phyloP scores from a whole-genome alignment of 2,113 vertebrate genomes.

The Clarias macrocephalus region DNA sequence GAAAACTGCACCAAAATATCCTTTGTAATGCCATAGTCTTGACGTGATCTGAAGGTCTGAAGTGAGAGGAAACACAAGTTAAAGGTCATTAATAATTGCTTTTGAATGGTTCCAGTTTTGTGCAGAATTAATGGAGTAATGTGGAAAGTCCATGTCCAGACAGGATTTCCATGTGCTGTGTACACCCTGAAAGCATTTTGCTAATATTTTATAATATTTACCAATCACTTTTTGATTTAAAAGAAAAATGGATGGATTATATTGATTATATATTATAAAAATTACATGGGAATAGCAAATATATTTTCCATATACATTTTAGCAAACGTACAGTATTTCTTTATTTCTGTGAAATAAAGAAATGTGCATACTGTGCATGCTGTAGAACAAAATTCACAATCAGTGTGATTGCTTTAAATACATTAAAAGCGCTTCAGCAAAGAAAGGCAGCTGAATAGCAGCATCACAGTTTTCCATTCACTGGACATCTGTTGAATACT shows the following conservation, averaged over 20 bases:
- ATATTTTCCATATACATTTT: not conserved
- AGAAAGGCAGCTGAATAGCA: too few relatives aligned
- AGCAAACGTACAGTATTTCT: not conserved
- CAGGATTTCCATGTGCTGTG: not conserved
- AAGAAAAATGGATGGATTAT: too few relatives aligned
- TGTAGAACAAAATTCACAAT: not conserved
- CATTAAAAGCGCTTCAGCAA: not conserved
- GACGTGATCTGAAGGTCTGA: slow-evolving; percentile 23
- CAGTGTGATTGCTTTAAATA: not conserved
- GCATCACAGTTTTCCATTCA: not conserved
- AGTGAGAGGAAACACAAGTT: slow-evolving; percentile 32
- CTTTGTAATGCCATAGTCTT: slow-evolving; percentile 40
- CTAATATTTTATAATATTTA: not conserved
- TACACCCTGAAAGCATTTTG: not conserved
- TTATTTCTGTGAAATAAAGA: not conserved
- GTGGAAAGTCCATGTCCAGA: not conserved
- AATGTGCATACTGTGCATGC: not conserved
- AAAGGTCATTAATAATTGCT: slow-evolving; percentile 45
- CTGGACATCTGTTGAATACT: not conserved
- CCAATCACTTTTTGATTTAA: not conserved
- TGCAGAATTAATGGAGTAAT: slow-evolving; percentile 8
- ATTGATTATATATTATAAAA: too few relatives aligned
- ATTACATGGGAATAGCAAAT: not conserved
- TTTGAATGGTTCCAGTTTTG: slow-evolving; percentile 38
- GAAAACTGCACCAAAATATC: slow-evolving; percentile 40